Base-by-base conservation (phyloP, 2,113 vertebrate species). In the Nothobranchius kuhntae region DNA sequence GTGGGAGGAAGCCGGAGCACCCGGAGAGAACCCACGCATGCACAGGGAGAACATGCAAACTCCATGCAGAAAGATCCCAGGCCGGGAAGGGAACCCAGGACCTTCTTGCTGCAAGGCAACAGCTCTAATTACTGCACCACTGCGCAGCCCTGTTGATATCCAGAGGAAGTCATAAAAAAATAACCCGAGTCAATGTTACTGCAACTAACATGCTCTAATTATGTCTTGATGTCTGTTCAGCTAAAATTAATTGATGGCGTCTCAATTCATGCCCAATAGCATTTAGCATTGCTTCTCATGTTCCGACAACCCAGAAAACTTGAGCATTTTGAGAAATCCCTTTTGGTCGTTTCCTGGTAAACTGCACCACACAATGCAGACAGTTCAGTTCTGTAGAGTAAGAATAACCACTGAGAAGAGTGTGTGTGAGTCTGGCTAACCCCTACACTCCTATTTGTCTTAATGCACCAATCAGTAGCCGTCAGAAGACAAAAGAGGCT, bases 231-330 rank as follows among this genome's bases (percentile, higher is more conserved):
- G 77, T 78, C 68, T 71, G 42, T 57, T 85, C 60, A 78, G 74
- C 78, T 81, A 83, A 83, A 71, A 71, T 52, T 53, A 80, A 77
- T 73, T 36, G 68, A 58, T 30, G 62, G 14, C 1, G 11, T 83
- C 69, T 68, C 68, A 76, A 61, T 65, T 66, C 66, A 73, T 61
- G 63, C 71, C 80, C 71, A 82, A 55, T 38, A 71, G 63, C 30
- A 1, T 30, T 30, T 30, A 30, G 30, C 2, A 62, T 61, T 70
- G 62, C 61, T 84, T 38, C 53, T 71, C 61, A 26, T 48, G 63
- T 48, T 47, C 58, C 61, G 8, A n/a, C 21, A 9, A 55, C 46
- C 21, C 42, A 53, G 45, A 71, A 73, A 46, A 50, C 30, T 30
- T 30, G 4, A 30, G 30, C 30, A 30, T 58, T 30, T 46, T 26